Evolutionary conservation across 2,888 invertebrate species (phyloP).

Genomic region (Mimachlamys varia): DNA sequence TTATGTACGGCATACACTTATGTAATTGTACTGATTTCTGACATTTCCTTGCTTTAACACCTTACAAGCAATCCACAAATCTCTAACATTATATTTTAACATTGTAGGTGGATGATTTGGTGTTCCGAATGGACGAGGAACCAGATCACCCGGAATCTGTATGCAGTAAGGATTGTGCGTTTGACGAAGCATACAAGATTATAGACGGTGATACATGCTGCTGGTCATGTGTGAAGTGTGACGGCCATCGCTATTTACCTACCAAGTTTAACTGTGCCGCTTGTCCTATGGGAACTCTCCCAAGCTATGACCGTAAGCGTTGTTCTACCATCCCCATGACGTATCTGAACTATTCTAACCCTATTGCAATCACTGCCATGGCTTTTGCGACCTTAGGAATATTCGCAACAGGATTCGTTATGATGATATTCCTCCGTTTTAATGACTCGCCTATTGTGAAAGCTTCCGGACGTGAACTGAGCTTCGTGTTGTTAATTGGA

Average conservation of each 20-base stretch:
- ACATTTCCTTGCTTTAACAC: too few species aligned
- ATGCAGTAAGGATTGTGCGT: slow-evolving; percentile 93
- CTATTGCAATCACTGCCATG: slow-evolving; percentile 97
- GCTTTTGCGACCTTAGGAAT: slow-evolving; percentile 83
- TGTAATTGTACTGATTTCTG: too few species aligned
- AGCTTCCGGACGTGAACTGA: slow-evolving; percentile 82
- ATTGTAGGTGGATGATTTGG: slow-evolving; percentile 85
- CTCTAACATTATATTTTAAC: neutral
- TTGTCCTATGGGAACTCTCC: slow-evolving; percentile 91
- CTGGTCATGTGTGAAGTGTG: slow-evolving; percentile 86
- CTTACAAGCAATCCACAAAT: too few species aligned
- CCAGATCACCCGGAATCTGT: slow-evolving; percentile 93
- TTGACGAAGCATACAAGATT: slow-evolving; percentile 95
- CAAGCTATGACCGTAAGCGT: slow-evolving; percentile 88
- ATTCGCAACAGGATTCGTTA: slow-evolving; percentile 76
- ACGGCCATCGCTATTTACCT: slow-evolving; percentile 87
- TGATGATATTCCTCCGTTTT: slow-evolving; percentile 79
- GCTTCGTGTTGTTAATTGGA: slow-evolving; percentile 80
- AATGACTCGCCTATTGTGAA: slow-evolving; percentile 81
- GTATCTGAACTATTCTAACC: slow-evolving; percentile 85
- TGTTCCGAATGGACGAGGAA: slow-evolving; percentile 90
- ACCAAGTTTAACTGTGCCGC: slow-evolving; percentile 89
- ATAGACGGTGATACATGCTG: slow-evolving; percentile 89
- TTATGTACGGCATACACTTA: too few species aligned
- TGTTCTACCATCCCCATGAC: slow-evolving; percentile 83